Evolutionary conservation across 2,888 invertebrate genomes (phyloP).

Genomic region (Dynastes grantii): DNA sequence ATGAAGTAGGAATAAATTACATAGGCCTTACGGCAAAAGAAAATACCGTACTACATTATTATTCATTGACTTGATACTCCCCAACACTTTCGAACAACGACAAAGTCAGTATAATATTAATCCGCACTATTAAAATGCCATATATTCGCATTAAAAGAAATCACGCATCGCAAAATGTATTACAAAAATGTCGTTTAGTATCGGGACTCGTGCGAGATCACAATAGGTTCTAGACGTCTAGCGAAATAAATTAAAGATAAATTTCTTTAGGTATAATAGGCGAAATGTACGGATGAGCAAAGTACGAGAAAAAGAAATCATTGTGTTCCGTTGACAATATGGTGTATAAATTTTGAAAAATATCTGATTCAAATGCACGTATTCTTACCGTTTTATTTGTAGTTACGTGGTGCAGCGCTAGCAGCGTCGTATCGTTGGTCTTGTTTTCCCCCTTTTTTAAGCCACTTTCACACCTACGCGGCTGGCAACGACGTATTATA

Average conservation of each 20-base stretch:
- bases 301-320: slow-evolving; percentile 32
- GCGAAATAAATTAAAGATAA: slow-evolving; percentile 42
- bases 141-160: slow-evolving; percentile 31
- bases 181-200: slow-evolving; percentile 28
- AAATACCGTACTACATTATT: too few species aligned
- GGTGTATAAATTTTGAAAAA: slow-evolving; percentile 48
- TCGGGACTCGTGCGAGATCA: neutral
- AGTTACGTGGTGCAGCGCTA: slow-evolving; percentile 15
- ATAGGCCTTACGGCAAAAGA: too few species aligned
- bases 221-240: slow-evolving; percentile 12
- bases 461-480: slow-evolving; percentile 62
- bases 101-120: slow-evolving; percentile 16
- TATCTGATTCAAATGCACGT: slow-evolving; percentile 38
- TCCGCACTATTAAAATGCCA: slow-evolving; percentile 17
- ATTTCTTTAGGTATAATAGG: slow-evolving; percentile 36
- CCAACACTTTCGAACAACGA: neutral
- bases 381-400: slow-evolving; percentile 35
- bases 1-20: too few species aligned
- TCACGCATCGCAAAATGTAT: slow-evolving; percentile 15
- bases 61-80: neutral
- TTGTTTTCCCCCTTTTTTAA: slow-evolving; percentile 53
- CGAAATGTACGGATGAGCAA: slow-evolving; percentile 35
- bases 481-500: slow-evolving; percentile 56
- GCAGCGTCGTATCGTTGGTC: slow-evolving; percentile 14
- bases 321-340: slow-evolving; percentile 46